Conservation (phyloP, 2,113 vertebrate genomes). For the Nothoprocta perdicaria region DNA sequence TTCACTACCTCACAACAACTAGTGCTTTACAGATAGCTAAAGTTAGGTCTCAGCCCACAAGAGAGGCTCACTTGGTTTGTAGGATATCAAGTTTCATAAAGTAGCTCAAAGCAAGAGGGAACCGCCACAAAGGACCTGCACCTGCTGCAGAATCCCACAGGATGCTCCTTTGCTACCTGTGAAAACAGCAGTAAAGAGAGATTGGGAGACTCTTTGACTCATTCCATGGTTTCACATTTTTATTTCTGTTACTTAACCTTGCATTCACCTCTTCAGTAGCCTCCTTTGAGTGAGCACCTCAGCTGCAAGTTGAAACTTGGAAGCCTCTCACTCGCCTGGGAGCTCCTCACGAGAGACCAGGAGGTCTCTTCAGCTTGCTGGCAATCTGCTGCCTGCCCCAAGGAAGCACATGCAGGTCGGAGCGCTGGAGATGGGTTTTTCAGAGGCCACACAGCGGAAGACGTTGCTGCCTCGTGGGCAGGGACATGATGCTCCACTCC, state of each 20-base stretch:
- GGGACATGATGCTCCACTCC: neutral
- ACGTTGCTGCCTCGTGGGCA: neutral
- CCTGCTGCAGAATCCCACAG: neutral
- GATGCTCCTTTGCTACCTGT: neutral
- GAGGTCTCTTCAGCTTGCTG: fast-evolving
- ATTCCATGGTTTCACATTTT: neutral
- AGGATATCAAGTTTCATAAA: neutral
- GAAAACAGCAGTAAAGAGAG: neutral
- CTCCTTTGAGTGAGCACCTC: neutral
- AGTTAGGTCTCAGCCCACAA: neutral
- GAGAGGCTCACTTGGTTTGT: neutral
- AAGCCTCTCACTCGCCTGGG: neutral
- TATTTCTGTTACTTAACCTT: neutral
- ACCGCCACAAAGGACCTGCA: neutral
- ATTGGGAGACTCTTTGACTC: neutral
- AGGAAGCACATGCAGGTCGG: neutral
- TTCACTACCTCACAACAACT: neutral
- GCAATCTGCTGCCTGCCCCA: neutral
- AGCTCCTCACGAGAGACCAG: neutral
- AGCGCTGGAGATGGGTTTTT: neutral
- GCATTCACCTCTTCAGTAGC: neutral
- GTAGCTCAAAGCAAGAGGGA: neutral
- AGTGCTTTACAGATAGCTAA: neutral
- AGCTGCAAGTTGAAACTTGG: neutral
- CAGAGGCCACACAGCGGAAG: neutral